Base-by-base conservation (phyloP, 2,888 invertebrate genomes). In the Thecocarcelia acutangulata region DNA sequence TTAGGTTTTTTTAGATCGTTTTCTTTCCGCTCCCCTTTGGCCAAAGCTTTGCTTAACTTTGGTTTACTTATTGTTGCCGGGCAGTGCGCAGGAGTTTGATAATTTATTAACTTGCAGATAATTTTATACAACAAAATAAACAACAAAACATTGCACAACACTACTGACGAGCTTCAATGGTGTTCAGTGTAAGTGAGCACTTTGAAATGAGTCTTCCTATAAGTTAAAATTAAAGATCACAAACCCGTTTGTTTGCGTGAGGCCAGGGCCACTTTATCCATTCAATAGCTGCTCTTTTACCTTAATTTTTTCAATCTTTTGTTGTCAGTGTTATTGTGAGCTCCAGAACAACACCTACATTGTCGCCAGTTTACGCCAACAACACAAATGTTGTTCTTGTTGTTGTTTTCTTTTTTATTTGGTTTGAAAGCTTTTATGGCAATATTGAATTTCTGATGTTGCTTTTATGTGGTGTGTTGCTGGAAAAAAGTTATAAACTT, bases 51-150 rank as follows among this genome's bases (percentile, higher is more conserved):
- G 12, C 3, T 37, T 28, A 5, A 8, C n/a, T 73, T 61, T 17
- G 11, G 44, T 46, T 6, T 33, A 46, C 8, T 42, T 46, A 15
- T 54, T 82, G 52, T 82, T 70, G 75, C 68, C 70, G 52, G 37
- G 69, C 74, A 74, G 54, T 82, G 82, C 82, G 82, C 82, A 82
- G 82, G 82, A 82, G 82, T 82, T 78, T 58, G 54, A 66, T 78
- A 82, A 82, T 82, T 82, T 82, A 82, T 82, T 82, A 82, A 82
- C 82, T 82, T 82, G 59, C 59, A 82, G 82, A 82, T 82, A 82
- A 82, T 82, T 82, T 78, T 66, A 74, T 74, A 82, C 74, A 75
- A 82, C 70, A 69, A 64, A 58, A 50, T 15, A n/a, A n/a, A n/a
- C n/a, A n/a, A 28, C 59, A 70, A 58, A 42, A 58, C 50, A 46